These are phyloP conservation scores for Acanthurus lineatus DNA, from an alignment of 2,797 vertebrate species.

Conservation along the genomic window DNA sequence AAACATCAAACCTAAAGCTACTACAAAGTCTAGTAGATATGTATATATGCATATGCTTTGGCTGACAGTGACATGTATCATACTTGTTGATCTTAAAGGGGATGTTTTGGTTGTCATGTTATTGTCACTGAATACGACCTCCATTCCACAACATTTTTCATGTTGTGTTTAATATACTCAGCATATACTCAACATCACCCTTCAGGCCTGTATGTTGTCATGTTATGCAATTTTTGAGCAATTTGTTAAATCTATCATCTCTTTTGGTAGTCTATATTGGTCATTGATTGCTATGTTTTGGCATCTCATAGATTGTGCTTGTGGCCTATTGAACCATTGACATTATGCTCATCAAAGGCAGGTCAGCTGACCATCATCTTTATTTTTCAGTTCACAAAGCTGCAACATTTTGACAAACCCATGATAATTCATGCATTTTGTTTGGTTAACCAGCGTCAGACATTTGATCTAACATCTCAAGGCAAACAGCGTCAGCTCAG, in stretches of 20 bases:
- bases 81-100: constrained; percentile 10
- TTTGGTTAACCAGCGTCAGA: not conserved
- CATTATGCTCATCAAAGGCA: not conserved
- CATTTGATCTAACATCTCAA: constrained; percentile 1
- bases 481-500: constrained; percentile 2
- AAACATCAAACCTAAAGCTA: not conserved
- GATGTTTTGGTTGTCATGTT: constrained; percentile 2
- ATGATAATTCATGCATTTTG: not conserved
- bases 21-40: not conserved
- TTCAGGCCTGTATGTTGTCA: not conserved
- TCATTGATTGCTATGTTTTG: no score
- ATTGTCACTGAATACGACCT: constrained; percentile 22
- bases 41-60: not conserved
- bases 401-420: constrained; percentile 2
- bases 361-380: not conserved
- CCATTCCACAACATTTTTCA: constrained; percentile 18
- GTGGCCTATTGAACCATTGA: not conserved
- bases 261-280: not conserved
- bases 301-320: not conserved
- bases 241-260: not conserved
- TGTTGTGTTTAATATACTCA: constrained; percentile 18
- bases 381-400: not conserved
- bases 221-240: not conserved
- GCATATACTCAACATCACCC: not conserved
- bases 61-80: not conserved